A percentile compares a stretch with the other conserved stretches of the same genome.
phyloP scores from a whole-genome alignment of 2,888 invertebrate genomes.

The Campoletis raptor region DNA sequence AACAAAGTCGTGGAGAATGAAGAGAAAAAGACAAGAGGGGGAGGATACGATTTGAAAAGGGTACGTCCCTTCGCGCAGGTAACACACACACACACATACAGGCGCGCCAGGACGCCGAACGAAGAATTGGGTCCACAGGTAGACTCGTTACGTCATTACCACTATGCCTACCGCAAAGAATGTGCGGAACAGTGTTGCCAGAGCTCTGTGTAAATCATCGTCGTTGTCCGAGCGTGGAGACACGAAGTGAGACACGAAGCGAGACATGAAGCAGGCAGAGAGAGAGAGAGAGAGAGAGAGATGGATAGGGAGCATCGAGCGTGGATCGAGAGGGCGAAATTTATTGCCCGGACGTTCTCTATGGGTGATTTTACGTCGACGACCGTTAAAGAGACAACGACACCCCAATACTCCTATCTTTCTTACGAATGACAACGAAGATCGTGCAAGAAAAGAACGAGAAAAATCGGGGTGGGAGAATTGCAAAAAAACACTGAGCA shows the following conservation, averaged over 20 bases:
- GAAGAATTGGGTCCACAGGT: slow-evolving; percentile 82
- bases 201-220: slow-evolving; percentile 72
- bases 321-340: slow-evolving; percentile 69
- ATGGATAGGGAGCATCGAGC: slow-evolving; percentile 69
- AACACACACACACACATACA: neutral
- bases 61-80: slow-evolving; percentile 63
- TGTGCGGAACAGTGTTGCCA: slow-evolving; percentile 77
- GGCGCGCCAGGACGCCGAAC: slow-evolving; percentile 63
- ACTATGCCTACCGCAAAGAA: slow-evolving; percentile 81
- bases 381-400: slow-evolving; percentile 63
- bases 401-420: slow-evolving; percentile 53
- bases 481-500: neutral
- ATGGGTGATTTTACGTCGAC: slow-evolving; percentile 60
- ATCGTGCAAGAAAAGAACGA: neutral
- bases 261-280: slow-evolving; percentile 34
- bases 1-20: slow-evolving; percentile 42
- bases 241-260: slow-evolving; percentile 41
- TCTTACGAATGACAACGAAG: slow-evolving; percentile 30
- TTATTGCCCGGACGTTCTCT: slow-evolving; percentile 60
- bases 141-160: slow-evolving; percentile 83
- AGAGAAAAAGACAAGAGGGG: slow-evolving; percentile 30
- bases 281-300: slow-evolving; percentile 68
- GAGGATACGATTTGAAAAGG: slow-evolving; percentile 59
- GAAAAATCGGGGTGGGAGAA: neutral
- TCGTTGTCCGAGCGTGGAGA: slow-evolving; percentile 76